Evolutionary conservation across 2,888 invertebrate species (phyloP), one percentile per base, ranked within the genome.

Genomic region (Tetragonisca angustula): DNA sequence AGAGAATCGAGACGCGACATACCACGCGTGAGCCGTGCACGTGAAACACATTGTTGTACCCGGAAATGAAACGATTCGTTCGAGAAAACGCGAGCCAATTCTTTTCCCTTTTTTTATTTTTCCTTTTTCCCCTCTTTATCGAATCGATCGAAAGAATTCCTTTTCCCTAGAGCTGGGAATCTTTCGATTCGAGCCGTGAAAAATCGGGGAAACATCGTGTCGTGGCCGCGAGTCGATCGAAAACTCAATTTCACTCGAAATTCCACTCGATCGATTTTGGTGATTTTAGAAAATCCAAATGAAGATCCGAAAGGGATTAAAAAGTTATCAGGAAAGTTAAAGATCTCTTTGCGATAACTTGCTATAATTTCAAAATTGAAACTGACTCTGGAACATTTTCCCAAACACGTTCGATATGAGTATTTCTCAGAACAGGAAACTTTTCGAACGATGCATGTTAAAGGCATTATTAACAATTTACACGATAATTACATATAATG

Each of bases 241-340:
- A 24, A 43, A 21, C 13, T 52, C 19, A 54, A 65, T 36, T n/a
- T n/a, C n/a, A n/a, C n/a, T n/a, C n/a, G 74, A 74, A 54, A 74
- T 54, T 54, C 52, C 64, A 21, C 19, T 19, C 21, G 36, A 4
- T 13, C 6, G 9, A 65, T 43, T 24, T 36, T 24, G n/a, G 32
- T 24, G 50, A 65, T 43, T 65, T 52, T 65, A 21, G 36, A 1
- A 36, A 65, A 21, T 65, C 19, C 64, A 43, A 9, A 5, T 3
- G 19, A 13, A n/a, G 24, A 43, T 54, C 36, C 36, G 27, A 27
- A n/a, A 5, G 5, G 17, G 21, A 59, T 61, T n/a, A 27, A 50
- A 27, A 49, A 50, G 15, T 50, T 32, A 27, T 4, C 21, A n/a
- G 49, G 11, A 5, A 36, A n/a, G n/a, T n/a, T n/a, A 6, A 24